A percentile compares a stretch with the other conserved stretches of the same genome.
Conservation (phyloP, 2,888 invertebrate genomes). For the Parnassius orleans region DNA sequence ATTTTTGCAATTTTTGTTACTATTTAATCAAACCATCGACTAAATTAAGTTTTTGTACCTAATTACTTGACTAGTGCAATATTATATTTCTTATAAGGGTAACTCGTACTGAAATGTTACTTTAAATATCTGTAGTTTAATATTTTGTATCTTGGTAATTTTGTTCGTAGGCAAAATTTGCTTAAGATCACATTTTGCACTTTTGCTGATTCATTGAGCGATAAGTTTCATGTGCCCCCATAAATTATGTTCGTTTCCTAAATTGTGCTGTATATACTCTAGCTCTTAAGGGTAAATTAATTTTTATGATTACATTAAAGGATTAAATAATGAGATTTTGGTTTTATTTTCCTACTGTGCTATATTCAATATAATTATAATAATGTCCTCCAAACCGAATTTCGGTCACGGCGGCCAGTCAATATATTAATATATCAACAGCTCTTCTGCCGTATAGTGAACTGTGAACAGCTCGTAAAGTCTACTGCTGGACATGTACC, state of each 20-base stretch:
- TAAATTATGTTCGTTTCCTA: constrained; percentile 10
- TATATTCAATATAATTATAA: too few species aligned
- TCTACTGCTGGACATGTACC: too few species aligned
- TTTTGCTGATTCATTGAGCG: constrained; percentile 3
- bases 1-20: constrained; percentile 38
- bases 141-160: constrained; percentile 71
- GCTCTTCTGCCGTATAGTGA: too few species aligned
- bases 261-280: constrained; percentile 18
- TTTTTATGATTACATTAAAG: background rate
- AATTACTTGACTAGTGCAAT: constrained; percentile 74
- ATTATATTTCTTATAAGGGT: constrained; percentile 51
- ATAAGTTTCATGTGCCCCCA: background rate
- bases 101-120: constrained; percentile 24
- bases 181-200: constrained; percentile 61
- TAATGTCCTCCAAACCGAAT: too few species aligned
- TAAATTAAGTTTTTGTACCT: constrained; percentile 72
- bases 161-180: constrained; percentile 73
- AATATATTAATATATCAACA: too few species aligned
- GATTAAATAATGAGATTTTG: background rate
- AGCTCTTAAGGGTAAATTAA: constrained; percentile 10
- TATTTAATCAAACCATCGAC: constrained; percentile 70
- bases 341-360: background rate
- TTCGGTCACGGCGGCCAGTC: too few species aligned
- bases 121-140: constrained; percentile 26
- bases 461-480: too few species aligned